These are phyloP conservation scores for Melanchra persicariae DNA, from an alignment of 2,888 invertebrate species.

Conservation along the genomic window DNA sequence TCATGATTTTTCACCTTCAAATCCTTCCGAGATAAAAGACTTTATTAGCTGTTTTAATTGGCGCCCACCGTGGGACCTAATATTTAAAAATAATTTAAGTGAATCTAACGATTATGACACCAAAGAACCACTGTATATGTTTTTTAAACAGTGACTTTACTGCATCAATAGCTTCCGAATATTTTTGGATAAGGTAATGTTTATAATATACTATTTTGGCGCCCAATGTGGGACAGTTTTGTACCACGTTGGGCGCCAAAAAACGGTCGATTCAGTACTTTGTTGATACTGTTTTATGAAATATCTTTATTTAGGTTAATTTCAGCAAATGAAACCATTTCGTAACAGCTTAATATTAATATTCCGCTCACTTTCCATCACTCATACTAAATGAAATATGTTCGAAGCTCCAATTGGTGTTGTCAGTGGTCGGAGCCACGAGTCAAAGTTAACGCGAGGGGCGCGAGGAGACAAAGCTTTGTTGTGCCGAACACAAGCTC, in stretches of 20 bases:
- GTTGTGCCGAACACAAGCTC: conserved; percentile 82
- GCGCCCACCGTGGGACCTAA: conserved; percentile 7
- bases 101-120: neutral
- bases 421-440: conserved; percentile 48
- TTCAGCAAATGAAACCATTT: neutral
- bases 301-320: neutral
- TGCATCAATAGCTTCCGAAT: neutral
- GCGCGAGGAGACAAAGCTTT: conserved; percentile 84
- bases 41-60: neutral
- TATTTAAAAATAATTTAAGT: neutral
- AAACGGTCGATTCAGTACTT: too few relatives aligned
- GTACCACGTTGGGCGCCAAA: conserved; percentile 1
- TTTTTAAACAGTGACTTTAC: neutral
- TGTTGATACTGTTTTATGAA: neutral
- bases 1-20: neutral
- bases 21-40: neutral
- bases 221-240: neutral
- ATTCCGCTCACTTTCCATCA: neutral
- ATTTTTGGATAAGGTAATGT: neutral
- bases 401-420: conserved; percentile 53
- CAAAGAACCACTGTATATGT: neutral
- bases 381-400: conserved; percentile 36
- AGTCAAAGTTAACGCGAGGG: conserved; percentile 75
- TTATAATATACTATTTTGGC: conserved; percentile 16
- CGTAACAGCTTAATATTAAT: neutral